Evolutionary conservation across 2,797 vertebrate species (phyloP).

Genomic region (Sebastiscus albofasciatus): DNA sequence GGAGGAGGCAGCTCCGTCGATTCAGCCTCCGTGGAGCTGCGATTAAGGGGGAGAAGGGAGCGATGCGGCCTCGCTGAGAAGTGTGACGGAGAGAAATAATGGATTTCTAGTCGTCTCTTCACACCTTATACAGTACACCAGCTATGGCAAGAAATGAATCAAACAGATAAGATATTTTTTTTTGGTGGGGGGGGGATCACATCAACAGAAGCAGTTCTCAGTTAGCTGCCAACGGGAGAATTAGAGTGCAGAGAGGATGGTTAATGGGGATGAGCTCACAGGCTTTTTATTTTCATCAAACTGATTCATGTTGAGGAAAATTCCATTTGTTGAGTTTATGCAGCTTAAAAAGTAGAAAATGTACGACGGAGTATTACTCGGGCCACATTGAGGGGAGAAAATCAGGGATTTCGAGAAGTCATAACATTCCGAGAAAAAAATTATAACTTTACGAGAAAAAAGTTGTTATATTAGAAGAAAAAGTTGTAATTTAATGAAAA

Average conservation of each 20-base stretch:
- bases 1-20: background rate
- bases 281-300: conserved; percentile 44
- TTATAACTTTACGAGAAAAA: no score
- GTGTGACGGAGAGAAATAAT: conserved; percentile 61
- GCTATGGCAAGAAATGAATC: conserved; percentile 42
- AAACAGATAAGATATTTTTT: conserved; percentile 29
- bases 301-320: conserved; percentile 20
- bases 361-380: no score
- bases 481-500: no score
- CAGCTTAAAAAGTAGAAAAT: conserved; percentile 27
- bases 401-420: no score
- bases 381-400: no score
- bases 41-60: conserved; percentile 32
- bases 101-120: conserved; percentile 45
- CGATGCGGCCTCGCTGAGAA: conserved; percentile 4
- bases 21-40: conserved; percentile 36
- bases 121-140: conserved; percentile 24
- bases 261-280: conserved; percentile 25
- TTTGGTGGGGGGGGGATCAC: conserved; percentile 10
- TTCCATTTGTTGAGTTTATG: conserved; percentile 1
- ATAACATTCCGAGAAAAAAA: no score
- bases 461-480: no score
- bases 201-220: conserved; percentile 51
- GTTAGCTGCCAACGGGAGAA: conserved; percentile 35
- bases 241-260: conserved; percentile 25